Evolutionary conservation across 2,113 vertebrate species (phyloP), one percentile per base, ranked within the genome.

Genomic region (Recurvirostra avosetta): DNA sequence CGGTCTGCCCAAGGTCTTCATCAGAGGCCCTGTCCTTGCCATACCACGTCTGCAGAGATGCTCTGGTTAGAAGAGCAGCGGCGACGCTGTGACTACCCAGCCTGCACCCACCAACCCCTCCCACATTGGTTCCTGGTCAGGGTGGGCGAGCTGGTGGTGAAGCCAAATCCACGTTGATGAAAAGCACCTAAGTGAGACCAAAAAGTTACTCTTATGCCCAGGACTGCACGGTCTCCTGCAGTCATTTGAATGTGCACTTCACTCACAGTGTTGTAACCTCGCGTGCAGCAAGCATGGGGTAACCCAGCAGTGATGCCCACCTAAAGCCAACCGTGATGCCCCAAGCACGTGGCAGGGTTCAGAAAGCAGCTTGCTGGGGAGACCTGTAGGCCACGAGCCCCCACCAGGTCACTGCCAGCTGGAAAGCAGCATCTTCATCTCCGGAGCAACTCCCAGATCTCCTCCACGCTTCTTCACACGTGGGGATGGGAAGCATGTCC

Each of bases 271-370:
- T 19, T 41, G 82, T 22, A 6, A 49, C 26, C 25, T 47, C 29
- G 11, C 19, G 11, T 2, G 17, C 14, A 12, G 25, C 8, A 11
- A 58, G 41, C 4, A 0, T 9, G 22, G 26, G 19, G 12, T n/a
- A 25, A 34, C 27, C 38, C 41, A 5, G n/a, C 49, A 55, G 63
- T 2, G 0, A 30, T 26, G 47, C 40, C 45, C 62, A 13, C 47
- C 75, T 18, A 27, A 80, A 86, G 18, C 15, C n/a, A 32, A 9
- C 53, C 12, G 8, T 15, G 16, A 32, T 58, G 56, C 53, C 2
- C 2, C 55, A 27, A 62, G 5, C 16, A 25, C 12, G 1, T 11
- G 15, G 36, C 19, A 29, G 73, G 15, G 34, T 59, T 59, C 52
- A 45, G 34, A 59, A 79, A 52, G 34, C 45, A 79, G 43, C 45